These are phyloP conservation scores for Noctilio leporinus DNA, from an alignment of 2,113 vertebrate species.

Conservation along the genomic window DNA sequence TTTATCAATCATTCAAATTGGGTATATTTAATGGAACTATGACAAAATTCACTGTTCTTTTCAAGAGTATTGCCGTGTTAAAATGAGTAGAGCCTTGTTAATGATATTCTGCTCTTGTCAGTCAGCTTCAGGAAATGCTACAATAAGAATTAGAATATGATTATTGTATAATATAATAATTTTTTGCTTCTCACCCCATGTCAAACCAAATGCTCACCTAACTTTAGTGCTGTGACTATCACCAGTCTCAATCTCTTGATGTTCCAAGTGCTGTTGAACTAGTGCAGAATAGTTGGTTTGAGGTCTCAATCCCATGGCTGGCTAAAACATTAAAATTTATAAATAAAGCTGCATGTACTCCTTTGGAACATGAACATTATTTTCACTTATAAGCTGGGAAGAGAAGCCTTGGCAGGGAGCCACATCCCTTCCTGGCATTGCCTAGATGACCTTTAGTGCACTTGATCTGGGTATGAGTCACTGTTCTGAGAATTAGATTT, in stretches of 20 bases:
- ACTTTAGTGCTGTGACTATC: background rate
- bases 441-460: constrained; percentile 68
- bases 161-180: constrained; percentile 23
- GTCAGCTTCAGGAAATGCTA: constrained; percentile 38
- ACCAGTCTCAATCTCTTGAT: background rate
- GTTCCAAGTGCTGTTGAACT: background rate
- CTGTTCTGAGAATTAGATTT: constrained; percentile 57
- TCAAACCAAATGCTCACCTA: background rate
- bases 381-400: constrained; percentile 28
- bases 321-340: background rate
- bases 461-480: constrained; percentile 59
- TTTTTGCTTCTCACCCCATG: constrained; percentile 1
- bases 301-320: background rate
- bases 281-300: background rate
- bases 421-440: constrained; percentile 64
- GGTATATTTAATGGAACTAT: constrained; percentile 76
- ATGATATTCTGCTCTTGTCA: constrained; percentile 74
- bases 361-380: constrained; percentile 45
- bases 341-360: background rate
- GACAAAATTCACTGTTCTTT: constrained; percentile 79
- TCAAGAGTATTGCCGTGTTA: constrained; percentile 72
- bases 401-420: constrained; percentile 48
- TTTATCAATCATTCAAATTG: constrained; percentile 75
- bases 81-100: constrained; percentile 76
- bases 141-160: constrained; percentile 39